phyloP scores from a whole-genome alignment of 2,888 invertebrate genomes.

The Epirrita christyi region DNA sequence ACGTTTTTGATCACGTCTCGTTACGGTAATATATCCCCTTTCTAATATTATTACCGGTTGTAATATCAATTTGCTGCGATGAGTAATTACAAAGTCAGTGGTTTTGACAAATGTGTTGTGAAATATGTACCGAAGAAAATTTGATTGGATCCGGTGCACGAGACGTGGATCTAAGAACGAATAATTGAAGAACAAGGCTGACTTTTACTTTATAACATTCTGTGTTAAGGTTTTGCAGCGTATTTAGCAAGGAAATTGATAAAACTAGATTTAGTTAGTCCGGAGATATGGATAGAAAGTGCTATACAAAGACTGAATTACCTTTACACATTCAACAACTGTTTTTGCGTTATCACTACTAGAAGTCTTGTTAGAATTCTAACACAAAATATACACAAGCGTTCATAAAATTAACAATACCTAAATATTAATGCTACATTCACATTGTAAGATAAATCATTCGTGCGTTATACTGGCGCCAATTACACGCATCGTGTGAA shows the following conservation, averaged over 20 bases:
- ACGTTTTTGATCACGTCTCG: conserved; percentile 52
- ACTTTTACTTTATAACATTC: no score
- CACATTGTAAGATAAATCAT: conserved; percentile 27
- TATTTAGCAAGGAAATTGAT: no score
- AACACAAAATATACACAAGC: background rate
- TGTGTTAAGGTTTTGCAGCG: no score
- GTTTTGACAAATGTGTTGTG: conserved; percentile 78
- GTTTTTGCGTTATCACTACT: background rate
- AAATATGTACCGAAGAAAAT: conserved; percentile 75
- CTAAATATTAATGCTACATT: conserved; percentile 20
- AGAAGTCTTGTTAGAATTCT: background rate
- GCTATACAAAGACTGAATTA: no score
- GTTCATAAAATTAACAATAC: conserved; percentile 9
- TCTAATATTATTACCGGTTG: conserved; percentile 51
- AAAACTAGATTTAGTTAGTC: no score
- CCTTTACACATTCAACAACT: no score
- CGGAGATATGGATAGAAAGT: background rate
- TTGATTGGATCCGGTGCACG: conserved; percentile 66
- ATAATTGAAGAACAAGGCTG: no score
- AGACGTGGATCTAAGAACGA: conserved; percentile 36
- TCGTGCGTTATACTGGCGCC: conserved; percentile 24
- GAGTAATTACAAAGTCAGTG: conserved; percentile 73
- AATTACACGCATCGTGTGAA: conserved; percentile 35
- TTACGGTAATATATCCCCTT: conserved; percentile 46
- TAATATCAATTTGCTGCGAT: conserved; percentile 78